These are phyloP conservation scores for Brachionus koreanus DNA, from an alignment of 1,140 invertebrate species.

Conservation along the genomic window DNA sequence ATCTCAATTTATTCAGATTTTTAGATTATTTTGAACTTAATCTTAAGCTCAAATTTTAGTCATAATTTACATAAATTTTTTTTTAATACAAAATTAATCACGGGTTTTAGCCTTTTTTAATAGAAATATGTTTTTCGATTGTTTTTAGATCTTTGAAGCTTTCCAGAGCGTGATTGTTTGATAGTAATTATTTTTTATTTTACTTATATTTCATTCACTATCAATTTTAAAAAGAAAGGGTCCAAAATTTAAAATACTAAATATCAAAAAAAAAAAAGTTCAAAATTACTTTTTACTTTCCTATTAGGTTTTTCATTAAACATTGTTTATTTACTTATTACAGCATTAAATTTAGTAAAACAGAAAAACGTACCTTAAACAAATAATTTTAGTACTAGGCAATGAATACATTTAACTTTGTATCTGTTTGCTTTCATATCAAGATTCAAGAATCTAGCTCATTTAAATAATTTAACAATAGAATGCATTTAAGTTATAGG, in stretches of 20 bases:
- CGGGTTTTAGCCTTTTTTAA: not conserved
- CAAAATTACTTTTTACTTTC: too few species aligned
- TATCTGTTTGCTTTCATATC: not conserved
- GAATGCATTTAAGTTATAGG: too few species aligned
- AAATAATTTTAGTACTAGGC: not conserved
- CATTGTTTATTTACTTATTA: not conserved
- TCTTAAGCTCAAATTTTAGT: not conserved
- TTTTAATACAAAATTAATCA: not conserved
- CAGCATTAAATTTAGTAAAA: not conserved
- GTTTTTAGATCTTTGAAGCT: not conserved
- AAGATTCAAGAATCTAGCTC: not conserved
- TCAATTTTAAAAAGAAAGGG: too few species aligned
- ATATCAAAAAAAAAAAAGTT: too few species aligned
- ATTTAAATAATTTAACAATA: not conserved
- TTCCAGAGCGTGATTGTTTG: not conserved
- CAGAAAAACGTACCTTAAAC: not conserved
- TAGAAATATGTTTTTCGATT: not conserved
- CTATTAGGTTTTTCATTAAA: not conserved
- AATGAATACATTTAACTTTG: not conserved
- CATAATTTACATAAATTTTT: not conserved
- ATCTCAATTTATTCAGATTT: not conserved
- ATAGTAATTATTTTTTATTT: not conserved
- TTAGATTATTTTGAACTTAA: not conserved
- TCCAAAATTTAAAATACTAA: too few species aligned
- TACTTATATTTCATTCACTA: too few species aligned